Base-by-base conservation (phyloP, 2,797 vertebrate genomes). In the Cuculus canorus region DNA sequence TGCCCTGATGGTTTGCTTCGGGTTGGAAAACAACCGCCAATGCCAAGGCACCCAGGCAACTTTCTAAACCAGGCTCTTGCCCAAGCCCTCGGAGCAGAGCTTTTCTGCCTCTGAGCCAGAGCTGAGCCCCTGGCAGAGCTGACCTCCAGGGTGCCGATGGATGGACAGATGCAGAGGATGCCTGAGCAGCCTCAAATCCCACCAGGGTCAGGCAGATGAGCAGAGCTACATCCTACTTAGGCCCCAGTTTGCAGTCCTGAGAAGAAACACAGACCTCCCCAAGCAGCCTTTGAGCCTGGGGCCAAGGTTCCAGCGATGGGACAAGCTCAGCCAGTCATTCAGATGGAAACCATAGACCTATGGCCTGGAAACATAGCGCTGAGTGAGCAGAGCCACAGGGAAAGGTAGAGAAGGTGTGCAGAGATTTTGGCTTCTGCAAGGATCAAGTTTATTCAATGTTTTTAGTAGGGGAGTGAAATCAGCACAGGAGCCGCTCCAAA, bases 1-100 rank as follows among this genome's bases (percentile, higher is more conserved):
- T 90, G 89, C 84, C 96, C 97, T 97, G 95, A 98, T 97, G 96
- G 96, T 70, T 96, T 81, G 53, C 89, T 96, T 68, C 0, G 69
- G 57, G 86, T 96, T 97, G 92, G 88, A 97, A 97, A 95, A 95
- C 93, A 95, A 93, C 82, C 11, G 32, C 76, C 25, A n/a, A 91
- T 92, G 92, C 92, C 94, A 95, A 95, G 60, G 93, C 94, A 97
- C 86, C 94, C 95, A 95, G 89, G 95, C 75, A 95, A 86, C 93
- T 95, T 94, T 93, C 89, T 94, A 33, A 75, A 82, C 75, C 76
- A 88, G 64, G 43, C 92, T 92, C 83, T 87, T 93, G 90, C 96
- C 96, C 96, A 90, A 96, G 87, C 2, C 10, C 91, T 96, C 41
- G 19, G 92, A 98, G 95, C 70, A 60, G 94, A 89, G 82, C 11